Conservation (phyloP, 64 coral and sea anemone species). For the Pocillopora verrucosa region DNA sequence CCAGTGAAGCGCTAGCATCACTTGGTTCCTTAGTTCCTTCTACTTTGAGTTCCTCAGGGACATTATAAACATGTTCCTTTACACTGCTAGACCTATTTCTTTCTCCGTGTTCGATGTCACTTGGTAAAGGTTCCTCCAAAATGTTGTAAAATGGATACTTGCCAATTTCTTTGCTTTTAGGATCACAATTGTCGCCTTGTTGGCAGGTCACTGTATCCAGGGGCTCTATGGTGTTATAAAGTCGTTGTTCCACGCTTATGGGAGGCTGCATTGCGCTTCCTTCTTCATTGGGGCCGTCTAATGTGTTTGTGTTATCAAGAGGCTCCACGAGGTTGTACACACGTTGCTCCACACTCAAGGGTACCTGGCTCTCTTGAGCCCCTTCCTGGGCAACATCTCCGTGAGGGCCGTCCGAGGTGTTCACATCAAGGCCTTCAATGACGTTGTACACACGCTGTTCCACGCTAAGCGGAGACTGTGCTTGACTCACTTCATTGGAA, state of each 20-base stretch:
- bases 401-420: background rate
- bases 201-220: background rate
- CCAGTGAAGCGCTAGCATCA: background rate
- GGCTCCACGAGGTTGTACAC: background rate
- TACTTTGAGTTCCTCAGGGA: background rate
- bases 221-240: background rate
- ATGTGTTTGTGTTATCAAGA: too few species aligned
- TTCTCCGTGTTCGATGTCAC: background rate
- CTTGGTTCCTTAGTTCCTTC: background rate
- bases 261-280: too few species aligned
- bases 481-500: background rate
- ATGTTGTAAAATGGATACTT: background rate
- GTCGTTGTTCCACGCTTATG: background rate
- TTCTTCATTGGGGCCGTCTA: background rate
- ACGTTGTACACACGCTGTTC: background rate
- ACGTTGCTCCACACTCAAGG: background rate
- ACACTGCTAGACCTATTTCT: background rate
- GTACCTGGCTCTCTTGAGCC: background rate
- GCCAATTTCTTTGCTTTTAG: background rate
- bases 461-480: background rate
- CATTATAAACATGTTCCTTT: background rate
- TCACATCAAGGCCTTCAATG: background rate
- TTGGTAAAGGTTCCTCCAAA: background rate
- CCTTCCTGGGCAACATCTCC: background rate
- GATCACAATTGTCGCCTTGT: background rate